Percentiles rank a stretch among this genome's conserved stretches.
Conservation (phyloP, 2,113 vertebrate species). For the Cyanoderma ruficeps region DNA sequence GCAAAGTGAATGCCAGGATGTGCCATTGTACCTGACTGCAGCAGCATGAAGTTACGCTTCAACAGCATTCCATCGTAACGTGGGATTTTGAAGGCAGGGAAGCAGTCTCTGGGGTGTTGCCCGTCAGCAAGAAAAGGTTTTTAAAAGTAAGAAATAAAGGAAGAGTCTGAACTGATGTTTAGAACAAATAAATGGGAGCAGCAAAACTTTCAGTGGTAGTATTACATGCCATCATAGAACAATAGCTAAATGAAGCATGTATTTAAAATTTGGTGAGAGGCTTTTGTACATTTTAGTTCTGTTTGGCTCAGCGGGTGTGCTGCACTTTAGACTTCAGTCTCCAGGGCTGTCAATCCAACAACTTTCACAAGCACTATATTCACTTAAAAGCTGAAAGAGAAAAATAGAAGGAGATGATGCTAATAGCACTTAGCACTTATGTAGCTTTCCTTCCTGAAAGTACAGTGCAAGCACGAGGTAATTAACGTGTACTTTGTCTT, state of each 20-base stretch:
- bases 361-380: slow-evolving; percentile 19
- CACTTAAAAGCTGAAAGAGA: slow-evolving; percentile 43
- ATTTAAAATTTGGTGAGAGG: slow-evolving; percentile 55
- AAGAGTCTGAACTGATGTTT: slow-evolving; percentile 2
- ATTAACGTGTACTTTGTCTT: slow-evolving; percentile 40
- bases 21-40: slow-evolving; percentile 12
- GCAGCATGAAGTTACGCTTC: slow-evolving; percentile 26
- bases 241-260: slow-evolving; percentile 59
- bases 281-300: slow-evolving; percentile 48
- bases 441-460: background rate
- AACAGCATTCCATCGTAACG: background rate
- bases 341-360: slow-evolving; percentile 57
- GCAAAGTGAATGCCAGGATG: background rate
- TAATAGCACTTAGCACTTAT: slow-evolving; percentile 28
- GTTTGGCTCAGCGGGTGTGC: slow-evolving; percentile 55
- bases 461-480: background rate
- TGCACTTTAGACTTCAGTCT: slow-evolving; percentile 66
- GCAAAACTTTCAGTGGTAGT: background rate
- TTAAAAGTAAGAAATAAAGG: slow-evolving; percentile 1
- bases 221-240: background rate
- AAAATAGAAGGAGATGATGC: slow-evolving; percentile 40
- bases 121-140: slow-evolving; percentile 20
- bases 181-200: slow-evolving; percentile 24
- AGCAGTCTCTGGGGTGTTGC: background rate
- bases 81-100: background rate